A percentile compares a stretch with the other conserved stretches of the same genome.
Evolutionary conservation across 2,113 vertebrate genomes (phyloP).

Genomic region (Tachysurus fulvidraco): DNA sequence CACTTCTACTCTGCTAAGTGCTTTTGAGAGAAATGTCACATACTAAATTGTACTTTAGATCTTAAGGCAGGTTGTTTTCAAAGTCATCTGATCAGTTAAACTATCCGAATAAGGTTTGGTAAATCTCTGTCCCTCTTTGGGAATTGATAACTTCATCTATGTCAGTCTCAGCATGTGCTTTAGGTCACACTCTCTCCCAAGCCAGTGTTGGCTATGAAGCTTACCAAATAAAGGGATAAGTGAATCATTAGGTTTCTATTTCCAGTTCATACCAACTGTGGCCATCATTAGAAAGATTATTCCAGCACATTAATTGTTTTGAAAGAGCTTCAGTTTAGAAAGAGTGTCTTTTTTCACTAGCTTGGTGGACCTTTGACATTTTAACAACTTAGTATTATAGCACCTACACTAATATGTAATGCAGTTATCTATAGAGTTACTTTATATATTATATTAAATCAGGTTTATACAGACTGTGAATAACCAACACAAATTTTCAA

Average conservation of each 20-base stretch:
- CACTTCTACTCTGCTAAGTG: not conserved
- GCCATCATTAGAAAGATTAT: slow-evolving; percentile 33
- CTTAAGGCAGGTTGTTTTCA: not conserved
- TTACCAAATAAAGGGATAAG: slow-evolving; percentile 58
- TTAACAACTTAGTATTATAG: not conserved
- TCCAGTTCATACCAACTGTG: slow-evolving; percentile 26
- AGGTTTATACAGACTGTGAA: not conserved
- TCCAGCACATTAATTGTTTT: not conserved
- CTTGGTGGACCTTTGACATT: not conserved
- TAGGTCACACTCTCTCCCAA: slow-evolving; percentile 38
- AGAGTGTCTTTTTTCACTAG: not conserved
- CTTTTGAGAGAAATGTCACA: not conserved
- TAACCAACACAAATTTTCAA: not conserved
- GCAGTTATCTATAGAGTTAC: not conserved
- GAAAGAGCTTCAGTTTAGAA: not conserved
- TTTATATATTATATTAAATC: not conserved
- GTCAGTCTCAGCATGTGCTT: slow-evolving; percentile 59
- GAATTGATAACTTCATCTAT: slow-evolving; percentile 25
- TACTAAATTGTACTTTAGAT: not conserved
- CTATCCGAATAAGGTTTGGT: not conserved
- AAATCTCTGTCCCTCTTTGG: not conserved
- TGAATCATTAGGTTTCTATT: slow-evolving; percentile 19
- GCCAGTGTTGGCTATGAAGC: slow-evolving; percentile 49
- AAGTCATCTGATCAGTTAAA: not conserved
- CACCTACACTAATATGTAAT: not conserved